Evolutionary conservation across 2,888 invertebrate genomes (phyloP).

Genomic region (Xestia c-nigrum): DNA sequence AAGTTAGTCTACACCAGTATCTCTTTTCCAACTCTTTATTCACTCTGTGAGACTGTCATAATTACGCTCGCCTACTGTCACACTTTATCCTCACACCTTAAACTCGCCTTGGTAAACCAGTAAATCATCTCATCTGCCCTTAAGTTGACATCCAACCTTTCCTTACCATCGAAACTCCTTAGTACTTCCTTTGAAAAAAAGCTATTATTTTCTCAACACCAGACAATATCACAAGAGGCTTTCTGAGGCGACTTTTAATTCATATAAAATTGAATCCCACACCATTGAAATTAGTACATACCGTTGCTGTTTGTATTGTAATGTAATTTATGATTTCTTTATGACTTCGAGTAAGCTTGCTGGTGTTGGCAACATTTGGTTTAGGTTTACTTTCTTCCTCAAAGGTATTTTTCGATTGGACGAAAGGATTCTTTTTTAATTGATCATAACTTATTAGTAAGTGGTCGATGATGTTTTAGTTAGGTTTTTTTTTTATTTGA

Average conservation of each 20-base stretch:
- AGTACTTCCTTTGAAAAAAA: constrained; percentile 41
- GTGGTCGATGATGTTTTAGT: not conserved
- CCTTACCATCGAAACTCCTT: constrained; percentile 10
- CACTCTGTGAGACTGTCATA: not conserved
- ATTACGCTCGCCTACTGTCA: not conserved
- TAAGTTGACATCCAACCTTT: constrained; percentile 37
- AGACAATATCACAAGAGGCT: constrained; percentile 71
- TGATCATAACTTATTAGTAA: no score
- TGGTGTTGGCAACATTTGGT: constrained; percentile 54
- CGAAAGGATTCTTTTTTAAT: no score
- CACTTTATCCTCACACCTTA: not conserved
- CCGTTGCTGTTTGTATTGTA: constrained; percentile 73
- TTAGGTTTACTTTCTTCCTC: not conserved
- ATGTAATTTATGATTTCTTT: constrained; percentile 80
- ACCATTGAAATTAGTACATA: constrained; percentile 80
- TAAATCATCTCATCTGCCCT: constrained; percentile 25
- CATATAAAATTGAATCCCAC: constrained; percentile 78
- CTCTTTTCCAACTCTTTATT: not conserved
- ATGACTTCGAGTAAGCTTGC: constrained; percentile 66
- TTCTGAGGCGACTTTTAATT: constrained; percentile 71
- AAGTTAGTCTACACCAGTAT: not conserved
- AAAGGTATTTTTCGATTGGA: not conserved
- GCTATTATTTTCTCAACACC: constrained; percentile 69
- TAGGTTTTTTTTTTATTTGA: not conserved
- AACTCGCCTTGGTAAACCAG: not conserved